These are phyloP conservation scores for Microplitis demolitor DNA, from an alignment of 1,140 invertebrate genomes.

Conservation along the genomic window DNA sequence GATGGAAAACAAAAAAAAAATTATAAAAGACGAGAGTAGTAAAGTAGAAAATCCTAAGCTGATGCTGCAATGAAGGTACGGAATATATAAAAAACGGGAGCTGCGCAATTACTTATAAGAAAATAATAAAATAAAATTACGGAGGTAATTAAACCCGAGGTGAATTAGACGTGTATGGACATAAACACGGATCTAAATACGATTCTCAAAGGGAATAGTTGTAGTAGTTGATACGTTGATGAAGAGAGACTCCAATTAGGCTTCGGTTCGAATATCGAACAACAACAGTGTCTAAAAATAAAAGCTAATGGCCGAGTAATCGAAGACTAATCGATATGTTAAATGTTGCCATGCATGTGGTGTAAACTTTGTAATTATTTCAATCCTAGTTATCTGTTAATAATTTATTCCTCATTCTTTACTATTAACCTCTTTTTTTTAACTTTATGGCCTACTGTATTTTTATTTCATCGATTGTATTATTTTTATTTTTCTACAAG, in stretches of 20 bases:
- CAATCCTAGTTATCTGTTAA: constrained; percentile 34
- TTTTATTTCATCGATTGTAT: too few relatives aligned
- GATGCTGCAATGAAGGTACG: constrained; percentile 1
- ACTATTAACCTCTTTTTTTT: neutral
- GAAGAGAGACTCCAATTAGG: constrained; percentile 37
- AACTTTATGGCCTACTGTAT: too few relatives aligned
- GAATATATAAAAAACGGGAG: neutral
- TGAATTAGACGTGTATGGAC: neutral
- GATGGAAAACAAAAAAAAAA: neutral
- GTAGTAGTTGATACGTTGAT: neutral
- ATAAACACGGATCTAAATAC: neutral
- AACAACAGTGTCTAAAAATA: constrained; percentile 47
- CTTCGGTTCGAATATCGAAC: constrained; percentile 35
- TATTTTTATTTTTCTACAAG: too few relatives aligned
- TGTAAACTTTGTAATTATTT: constrained; percentile 22
- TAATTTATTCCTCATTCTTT: constrained; percentile 26
- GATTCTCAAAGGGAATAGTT: neutral
- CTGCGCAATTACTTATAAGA: neutral
- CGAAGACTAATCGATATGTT: constrained; percentile 48
- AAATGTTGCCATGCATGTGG: neutral
- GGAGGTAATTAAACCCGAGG: neutral
- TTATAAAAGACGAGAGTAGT: neutral
- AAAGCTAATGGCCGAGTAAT: constrained; percentile 46
- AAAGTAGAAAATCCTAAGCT: neutral
- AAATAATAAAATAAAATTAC: neutral